Conservation (phyloP, 2,113 vertebrate species). For the Synodontis membranacea region DNA sequence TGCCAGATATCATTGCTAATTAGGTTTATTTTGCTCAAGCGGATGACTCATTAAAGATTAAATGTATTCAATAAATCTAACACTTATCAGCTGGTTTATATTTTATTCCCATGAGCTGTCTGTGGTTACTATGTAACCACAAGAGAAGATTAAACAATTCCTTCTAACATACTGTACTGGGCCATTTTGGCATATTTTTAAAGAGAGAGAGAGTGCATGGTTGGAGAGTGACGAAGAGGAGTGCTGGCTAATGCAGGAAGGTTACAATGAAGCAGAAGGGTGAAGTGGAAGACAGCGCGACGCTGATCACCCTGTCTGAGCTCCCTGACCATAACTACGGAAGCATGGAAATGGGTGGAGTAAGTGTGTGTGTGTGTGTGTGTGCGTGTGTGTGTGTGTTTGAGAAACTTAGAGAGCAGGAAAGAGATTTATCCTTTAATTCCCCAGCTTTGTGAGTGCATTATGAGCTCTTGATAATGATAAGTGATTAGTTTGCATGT, state of each 20-base stretch:
- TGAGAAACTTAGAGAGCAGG: background rate
- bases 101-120: background rate
- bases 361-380: background rate
- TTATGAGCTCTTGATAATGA: background rate
- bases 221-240: background rate
- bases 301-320: conserved; percentile 62
- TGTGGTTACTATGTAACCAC: background rate
- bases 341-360: conserved; percentile 56
- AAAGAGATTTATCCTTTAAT: background rate
- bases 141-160: background rate
- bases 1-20: conserved; percentile 25
- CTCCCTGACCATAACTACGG: conserved; percentile 62
- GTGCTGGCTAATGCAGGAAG: background rate
- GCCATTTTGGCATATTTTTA: background rate
- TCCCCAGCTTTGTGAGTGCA: background rate
- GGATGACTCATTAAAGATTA: background rate
- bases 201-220: background rate
- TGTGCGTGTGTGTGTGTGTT: conserved; percentile 25
- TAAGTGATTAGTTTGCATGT: conserved; percentile 12
- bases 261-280: conserved; percentile 50
- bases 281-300: conserved; percentile 58
- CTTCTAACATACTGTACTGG: background rate
- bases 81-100: background rate
- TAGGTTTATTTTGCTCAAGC: background rate
- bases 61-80: background rate